Evolutionary conservation across 2,113 vertebrate species (phyloP).

Genomic region (Gasterosteus nipponicus): DNA sequence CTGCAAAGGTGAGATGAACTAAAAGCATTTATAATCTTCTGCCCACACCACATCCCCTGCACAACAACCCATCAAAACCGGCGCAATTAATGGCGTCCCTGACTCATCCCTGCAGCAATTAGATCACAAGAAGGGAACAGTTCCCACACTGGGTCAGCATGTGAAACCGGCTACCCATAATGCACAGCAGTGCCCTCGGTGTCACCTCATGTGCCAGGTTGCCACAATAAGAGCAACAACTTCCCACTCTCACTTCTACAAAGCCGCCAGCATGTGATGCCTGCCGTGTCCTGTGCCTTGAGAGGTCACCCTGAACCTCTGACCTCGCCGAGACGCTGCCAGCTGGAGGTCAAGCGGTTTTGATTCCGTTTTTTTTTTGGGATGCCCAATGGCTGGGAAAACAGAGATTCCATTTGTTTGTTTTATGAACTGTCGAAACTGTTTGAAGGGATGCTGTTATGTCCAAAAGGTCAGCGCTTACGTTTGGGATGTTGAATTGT

Average conservation of each 20-base stretch:
- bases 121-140: neutral
- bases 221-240: slow-evolving; percentile 70
- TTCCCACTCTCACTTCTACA: slow-evolving; percentile 86
- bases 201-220: slow-evolving; percentile 71
- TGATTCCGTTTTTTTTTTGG: slow-evolving; percentile 66
- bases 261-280: slow-evolving; percentile 75
- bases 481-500: neutral
- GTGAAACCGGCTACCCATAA: slow-evolving; percentile 40
- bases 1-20: slow-evolving; percentile 1
- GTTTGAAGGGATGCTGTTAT: neutral
- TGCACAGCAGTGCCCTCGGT: slow-evolving; percentile 54
- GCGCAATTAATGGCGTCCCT: neutral
- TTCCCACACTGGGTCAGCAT: slow-evolving; percentile 36
- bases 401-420: neutral
- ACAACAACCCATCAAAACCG: neutral
- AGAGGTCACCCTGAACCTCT: slow-evolving; percentile 73
- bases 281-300: slow-evolving; percentile 45
- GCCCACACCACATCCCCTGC: neutral
- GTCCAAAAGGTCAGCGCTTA: neutral
- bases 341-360: slow-evolving; percentile 57
- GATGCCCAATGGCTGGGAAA: neutral
- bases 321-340: slow-evolving; percentile 40
- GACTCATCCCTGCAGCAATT: neutral
- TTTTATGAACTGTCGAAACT: neutral
- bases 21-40: neutral